Evolutionary conservation across 2,888 invertebrate species (phyloP), one percentile per base, ranked within the genome.

Genomic region (Lymantria monacha): DNA sequence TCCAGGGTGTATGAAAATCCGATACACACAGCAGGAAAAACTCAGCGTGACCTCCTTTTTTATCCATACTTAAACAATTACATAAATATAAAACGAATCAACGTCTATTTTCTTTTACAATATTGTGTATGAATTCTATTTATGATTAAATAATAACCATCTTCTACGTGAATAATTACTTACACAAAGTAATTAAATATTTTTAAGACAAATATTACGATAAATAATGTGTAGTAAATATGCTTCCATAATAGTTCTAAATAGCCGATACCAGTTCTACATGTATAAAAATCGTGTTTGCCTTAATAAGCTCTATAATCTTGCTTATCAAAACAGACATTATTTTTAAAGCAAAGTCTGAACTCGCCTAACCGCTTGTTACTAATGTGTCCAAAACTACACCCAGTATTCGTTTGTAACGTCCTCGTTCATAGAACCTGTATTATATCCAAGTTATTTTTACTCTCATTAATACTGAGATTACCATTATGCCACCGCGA

Each of bases 401-500:
- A 43, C 40, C 22, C 37, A 40, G 22, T 22, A 22, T 22, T 22
- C 30, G 42, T 46, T 46, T 9, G 13, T 43, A 53, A 48, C 46
- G 40, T 45, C 43, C 42, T 53, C 42, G 42, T 57, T 49, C 46
- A 48, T 44, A 49, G 44, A 49, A 52, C 14, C 52, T 44, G 42
- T 55, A 44, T 47, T 51, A 44, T 58, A 38, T 46, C 42, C 51
- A 41, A 45, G 52, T 64, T 69, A 73, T 70, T 65, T 66, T 70
- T 71, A 69, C 61, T 65, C 68, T 65, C 62, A 69, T 64, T 66
- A 65, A 57, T 63, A 66, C 66, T 48, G 60, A 70, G 74, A 76
- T 77, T 78, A 79, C 67, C 67, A 72, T 75, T 70, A 66, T 75
- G 79, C 84, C 78, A 78, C 82, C 73, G 76, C 73, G 79, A 80